phyloP scores from a whole-genome alignment of 53 echinoderm and acorn worm species.

The Hippasteria phrygiana region DNA sequence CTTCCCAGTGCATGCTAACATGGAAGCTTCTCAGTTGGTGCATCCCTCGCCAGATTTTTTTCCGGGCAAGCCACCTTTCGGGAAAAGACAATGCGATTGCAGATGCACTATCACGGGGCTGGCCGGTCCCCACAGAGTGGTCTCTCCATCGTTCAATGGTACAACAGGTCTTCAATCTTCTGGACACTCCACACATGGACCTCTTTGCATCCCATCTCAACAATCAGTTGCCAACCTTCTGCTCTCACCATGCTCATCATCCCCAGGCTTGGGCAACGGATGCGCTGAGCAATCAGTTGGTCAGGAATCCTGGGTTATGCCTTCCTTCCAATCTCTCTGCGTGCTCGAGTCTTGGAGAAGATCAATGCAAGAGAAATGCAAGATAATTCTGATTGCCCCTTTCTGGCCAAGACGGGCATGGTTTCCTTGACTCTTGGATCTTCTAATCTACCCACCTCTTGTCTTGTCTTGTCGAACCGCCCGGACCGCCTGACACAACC shows the following conservation, averaged over 20 bases:
- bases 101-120: neutral
- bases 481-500: too few relatives aligned
- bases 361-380: neutral
- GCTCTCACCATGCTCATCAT: constrained; percentile 14
- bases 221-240: constrained; percentile 42
- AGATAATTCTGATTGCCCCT: constrained; percentile 24
- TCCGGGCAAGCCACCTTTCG: neutral
- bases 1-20: neutral
- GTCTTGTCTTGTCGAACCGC: too few relatives aligned
- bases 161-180: neutral
- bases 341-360: neutral
- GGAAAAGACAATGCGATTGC: neutral
- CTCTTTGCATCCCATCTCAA: constrained; percentile 25
- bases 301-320: constrained; percentile 6
- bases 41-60: neutral
- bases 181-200: neutral
- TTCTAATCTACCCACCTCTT: too few relatives aligned
- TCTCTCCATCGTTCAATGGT: neutral
- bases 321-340: neutral
- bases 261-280: constrained; percentile 20
- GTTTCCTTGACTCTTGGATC: too few relatives aligned
- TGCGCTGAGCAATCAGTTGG: constrained; percentile 6
- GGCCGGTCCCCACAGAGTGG: neutral
- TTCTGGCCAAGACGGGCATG: constrained; percentile 41
- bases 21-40: constrained; percentile 28